Evolutionary conservation across 1,140 invertebrate genomes (phyloP).

Genomic region (Tetragonula clypearis): DNA sequence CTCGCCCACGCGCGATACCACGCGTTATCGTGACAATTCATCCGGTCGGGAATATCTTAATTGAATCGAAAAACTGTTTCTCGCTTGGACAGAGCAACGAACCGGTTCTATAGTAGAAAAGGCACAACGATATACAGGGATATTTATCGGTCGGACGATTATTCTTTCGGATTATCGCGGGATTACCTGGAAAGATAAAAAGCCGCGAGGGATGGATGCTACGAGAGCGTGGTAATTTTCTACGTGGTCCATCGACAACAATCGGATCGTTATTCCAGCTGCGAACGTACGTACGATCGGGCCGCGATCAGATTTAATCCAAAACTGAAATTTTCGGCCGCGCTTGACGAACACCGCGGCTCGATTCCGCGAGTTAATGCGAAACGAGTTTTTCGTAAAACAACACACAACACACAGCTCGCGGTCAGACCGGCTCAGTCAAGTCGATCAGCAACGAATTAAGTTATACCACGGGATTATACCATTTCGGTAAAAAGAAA

Average conservation of each 20-base stretch:
- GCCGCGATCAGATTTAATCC: background rate
- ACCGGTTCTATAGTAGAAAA: background rate
- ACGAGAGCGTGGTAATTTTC: background rate
- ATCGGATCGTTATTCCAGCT: background rate
- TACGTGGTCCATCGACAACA: background rate
- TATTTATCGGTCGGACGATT: background rate
- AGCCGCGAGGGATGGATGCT: too few species aligned
- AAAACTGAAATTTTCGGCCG: background rate
- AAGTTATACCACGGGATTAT: too few species aligned
- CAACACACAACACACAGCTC: too few species aligned
- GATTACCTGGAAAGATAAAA: background rate
- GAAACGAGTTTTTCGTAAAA: background rate
- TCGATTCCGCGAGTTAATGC: background rate
- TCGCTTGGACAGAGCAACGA: background rate
- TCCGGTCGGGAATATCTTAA: background rate
- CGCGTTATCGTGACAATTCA: background rate
- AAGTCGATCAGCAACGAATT: background rate
- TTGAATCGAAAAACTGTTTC: slow-evolving; percentile 7
- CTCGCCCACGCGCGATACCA: background rate
- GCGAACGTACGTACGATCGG: background rate
- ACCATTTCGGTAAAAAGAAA: too few species aligned
- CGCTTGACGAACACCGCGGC: too few species aligned
- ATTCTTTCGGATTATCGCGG: background rate
- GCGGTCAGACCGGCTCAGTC: too few species aligned
- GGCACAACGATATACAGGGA: background rate